A percentile compares a stretch with the other conserved stretches of the same genome.
phyloP scores from a whole-genome alignment of 37 sponge, comb jelly and placozoan genomes.

The Dysidea cf. avara region DNA sequence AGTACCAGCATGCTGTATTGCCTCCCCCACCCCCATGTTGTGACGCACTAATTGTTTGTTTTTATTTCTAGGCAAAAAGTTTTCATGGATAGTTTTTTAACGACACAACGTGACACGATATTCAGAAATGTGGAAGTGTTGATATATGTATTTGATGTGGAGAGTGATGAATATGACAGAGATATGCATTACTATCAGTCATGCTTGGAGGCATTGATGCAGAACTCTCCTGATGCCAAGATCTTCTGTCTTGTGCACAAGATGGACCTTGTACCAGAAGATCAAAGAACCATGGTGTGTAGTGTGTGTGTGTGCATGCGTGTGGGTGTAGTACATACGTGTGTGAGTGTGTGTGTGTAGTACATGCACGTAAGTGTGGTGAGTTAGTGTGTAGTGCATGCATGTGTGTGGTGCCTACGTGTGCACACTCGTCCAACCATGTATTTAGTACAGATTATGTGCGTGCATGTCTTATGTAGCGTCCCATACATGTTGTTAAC shows the following conservation, averaged over 20 bases:
- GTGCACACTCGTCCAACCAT: no score
- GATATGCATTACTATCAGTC: conserved; percentile 99
- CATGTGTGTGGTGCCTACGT: no score
- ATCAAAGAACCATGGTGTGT: conserved; percentile 84
- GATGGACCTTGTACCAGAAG: conserved; percentile 98
- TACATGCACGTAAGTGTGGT: no score
- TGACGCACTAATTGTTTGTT: no score
- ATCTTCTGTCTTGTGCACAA: conserved; percentile 97
- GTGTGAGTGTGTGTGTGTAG: no score
- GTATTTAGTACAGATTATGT: no score
- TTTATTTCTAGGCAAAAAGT: conserved; percentile 73
- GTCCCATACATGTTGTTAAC: neutral
- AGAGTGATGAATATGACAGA: conserved; percentile 94
- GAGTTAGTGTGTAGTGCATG: no score
- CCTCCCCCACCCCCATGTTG: no score
- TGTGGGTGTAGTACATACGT: no score
- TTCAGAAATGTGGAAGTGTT: conserved; percentile 97
- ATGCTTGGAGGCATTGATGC: conserved; percentile 93
- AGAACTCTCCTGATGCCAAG: conserved; percentile 93
- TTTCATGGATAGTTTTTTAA: conserved; percentile 97
- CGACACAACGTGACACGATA: conserved; percentile 95
- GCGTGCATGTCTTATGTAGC: no score
- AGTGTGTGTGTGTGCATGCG: neutral
- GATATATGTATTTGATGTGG: conserved; percentile 98
- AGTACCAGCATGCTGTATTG: no score